These are phyloP conservation scores for Todus mexicanus DNA, from an alignment of 2,797 vertebrate genomes.

Conservation along the genomic window DNA sequence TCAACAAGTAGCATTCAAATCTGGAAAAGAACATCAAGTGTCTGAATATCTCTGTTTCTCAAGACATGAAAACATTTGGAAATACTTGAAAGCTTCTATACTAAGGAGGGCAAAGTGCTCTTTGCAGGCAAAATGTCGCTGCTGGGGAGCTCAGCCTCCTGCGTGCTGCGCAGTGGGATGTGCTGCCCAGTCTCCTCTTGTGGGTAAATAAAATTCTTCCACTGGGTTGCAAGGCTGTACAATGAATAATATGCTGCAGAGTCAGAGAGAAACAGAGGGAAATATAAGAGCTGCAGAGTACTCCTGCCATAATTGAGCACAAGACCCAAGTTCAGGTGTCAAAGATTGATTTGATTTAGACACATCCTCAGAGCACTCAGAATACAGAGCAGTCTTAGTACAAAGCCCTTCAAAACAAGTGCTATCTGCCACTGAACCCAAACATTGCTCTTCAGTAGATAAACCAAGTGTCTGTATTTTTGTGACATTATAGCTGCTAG, in stretches of 20 bases:
- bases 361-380: not conserved
- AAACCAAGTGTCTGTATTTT: not conserved
- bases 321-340: not conserved
- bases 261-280: not conserved
- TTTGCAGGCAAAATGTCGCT: not conserved
- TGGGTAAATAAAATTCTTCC: not conserved
- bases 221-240: not conserved
- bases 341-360: not conserved
- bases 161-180: accelerated
- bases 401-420: not conserved
- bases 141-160: not conserved
- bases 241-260: not conserved
- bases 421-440: not conserved
- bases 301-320: not conserved
- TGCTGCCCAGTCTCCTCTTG: not conserved
- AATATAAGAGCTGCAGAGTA: not conserved
- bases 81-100: not conserved
- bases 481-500: not conserved
- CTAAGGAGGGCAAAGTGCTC: not conserved
- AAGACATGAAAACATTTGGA: not conserved
- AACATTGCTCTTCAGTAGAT: not conserved
- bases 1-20: not conserved
- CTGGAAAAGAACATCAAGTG: not conserved
- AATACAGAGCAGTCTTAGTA: not conserved
- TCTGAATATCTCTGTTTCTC: not conserved